Evolutionary conservation across 2,113 vertebrate genomes (phyloP).

Genomic region (Brachyistius frenatus): DNA sequence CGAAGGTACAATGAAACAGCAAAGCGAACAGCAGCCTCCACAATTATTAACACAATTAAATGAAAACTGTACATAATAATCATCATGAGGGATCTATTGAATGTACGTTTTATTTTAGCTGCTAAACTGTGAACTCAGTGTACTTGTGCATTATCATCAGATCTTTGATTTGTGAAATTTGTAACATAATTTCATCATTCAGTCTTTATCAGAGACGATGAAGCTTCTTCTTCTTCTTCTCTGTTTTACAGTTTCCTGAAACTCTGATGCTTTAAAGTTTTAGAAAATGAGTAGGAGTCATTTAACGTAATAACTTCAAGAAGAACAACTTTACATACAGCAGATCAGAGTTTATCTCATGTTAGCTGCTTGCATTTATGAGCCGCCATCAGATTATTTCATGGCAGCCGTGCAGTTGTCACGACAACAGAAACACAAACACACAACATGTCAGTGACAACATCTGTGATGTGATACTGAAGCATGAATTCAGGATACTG

Average conservation of each 20-base stretch:
- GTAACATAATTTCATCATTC: background rate
- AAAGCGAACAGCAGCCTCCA: too few relatives aligned
- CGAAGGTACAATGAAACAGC: too few relatives aligned
- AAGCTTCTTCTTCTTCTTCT: too few relatives aligned
- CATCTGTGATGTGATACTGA: too few relatives aligned
- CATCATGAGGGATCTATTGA: too few relatives aligned
- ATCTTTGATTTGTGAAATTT: too few relatives aligned
- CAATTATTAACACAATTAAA: too few relatives aligned
- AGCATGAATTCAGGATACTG: too few relatives aligned
- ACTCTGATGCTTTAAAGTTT: background rate
- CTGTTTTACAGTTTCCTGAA: background rate
- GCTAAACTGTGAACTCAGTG: too few relatives aligned
- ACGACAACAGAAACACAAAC: conserved; percentile 14
- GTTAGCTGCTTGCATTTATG: background rate
- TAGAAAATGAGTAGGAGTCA: background rate
- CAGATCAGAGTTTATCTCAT: background rate
- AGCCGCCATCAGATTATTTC: background rate
- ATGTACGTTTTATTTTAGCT: too few relatives aligned
- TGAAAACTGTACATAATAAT: too few relatives aligned
- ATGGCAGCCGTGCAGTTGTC: background rate
- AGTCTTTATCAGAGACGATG: background rate
- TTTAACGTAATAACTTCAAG: background rate
- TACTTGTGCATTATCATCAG: too few relatives aligned
- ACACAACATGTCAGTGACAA: background rate
- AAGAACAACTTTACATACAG: background rate